Evolutionary conservation across 2,888 invertebrate genomes (phyloP), one percentile per base, ranked within the genome.

Genomic region (Coelinius sp.): DNA sequence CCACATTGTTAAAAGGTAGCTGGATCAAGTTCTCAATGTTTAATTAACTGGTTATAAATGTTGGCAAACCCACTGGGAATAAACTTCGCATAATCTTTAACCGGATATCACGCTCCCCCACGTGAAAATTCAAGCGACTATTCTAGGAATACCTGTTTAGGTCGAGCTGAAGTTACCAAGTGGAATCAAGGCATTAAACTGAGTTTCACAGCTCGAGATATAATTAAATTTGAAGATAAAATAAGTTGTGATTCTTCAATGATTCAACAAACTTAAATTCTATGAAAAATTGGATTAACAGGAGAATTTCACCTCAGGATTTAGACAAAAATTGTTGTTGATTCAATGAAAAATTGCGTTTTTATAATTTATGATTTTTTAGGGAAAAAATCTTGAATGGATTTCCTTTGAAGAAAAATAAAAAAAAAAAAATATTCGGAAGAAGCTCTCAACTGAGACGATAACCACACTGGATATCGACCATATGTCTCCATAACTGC

Each of bases 131-230:
- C 59, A 35, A 31, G 17, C 35, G 31, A 56, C 56, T 56, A 59
- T 31, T 59, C 59, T 59, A 59, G 31, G 59, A 59, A 59, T 59
- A 59, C 59, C 59, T 59, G 59, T 59, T 59, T 59, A 59, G 59
- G 59, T 59, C 59, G 59, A 59, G 59, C 59, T 59, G 35, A 59
- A 31, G 59, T 35, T 27, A 17, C 59, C 59, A 59, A 59, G 59
- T 59, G 35, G 20, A 59, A 31, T 59, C 31, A 35, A 31, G 56
- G 14, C 31, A 14, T 56, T 56, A 56, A 12, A 44, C 44, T 20
- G 20, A 59, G 35, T 14, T 17, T 35, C 59, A 31, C 14, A 14
- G 59, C 59, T 59, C 12, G 56, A 12, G 56, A 27, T 56, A 59
- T 59, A 59, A 59, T 59, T 59, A 59, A 31, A 31, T 31, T 0